Evolutionary conservation across 2,888 invertebrate species (phyloP), one percentile per base, ranked within the genome.

Genomic region (Lasius platythorax): DNA sequence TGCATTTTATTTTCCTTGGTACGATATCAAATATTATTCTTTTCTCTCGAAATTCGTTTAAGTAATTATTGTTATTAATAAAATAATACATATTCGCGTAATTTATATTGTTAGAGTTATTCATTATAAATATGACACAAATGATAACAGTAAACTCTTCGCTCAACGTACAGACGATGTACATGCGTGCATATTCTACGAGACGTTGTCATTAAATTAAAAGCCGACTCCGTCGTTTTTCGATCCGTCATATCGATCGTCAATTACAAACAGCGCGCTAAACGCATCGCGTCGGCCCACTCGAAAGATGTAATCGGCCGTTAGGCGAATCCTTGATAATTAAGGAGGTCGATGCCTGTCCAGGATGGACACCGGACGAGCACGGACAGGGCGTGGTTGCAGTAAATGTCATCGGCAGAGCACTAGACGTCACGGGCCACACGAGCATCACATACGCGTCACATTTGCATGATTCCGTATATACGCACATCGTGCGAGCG

Each of bases 371-470:
- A 86, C 78, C 87, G 88, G 85, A 87, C 68, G 85, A 89, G 89
- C 88, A 89, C 87, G 89, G 64, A 88, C 89, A 87, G 91, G 91
- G 91, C 94, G 94, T 94, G 94, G 93, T 92, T 91, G 92, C 93
- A 92, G 95, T 94, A 94, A 95, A 94, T 92, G 94, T 95, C 95
- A 95, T 92, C 91, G 89, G 91, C 95, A 95, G 94, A 87, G 90
- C 93, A 94, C 94, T 95, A 93, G 93, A 95, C 92, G 95, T 95
- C 94, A 94, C 85, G 89, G 91, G 91, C 94, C 93, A 93, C 92
- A 91, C 92, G 89, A 90, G 91, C 90, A 91, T 93, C 93, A 89
- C 90, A 89, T 87, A 91, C 91, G 93, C 92, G 92, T 93, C 93
- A 91, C 92, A 93, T 94, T 93, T 93, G 93, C 94, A 94, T 94